Percentiles rank a stretch among this genome's conserved stretches.
These are phyloP conservation scores for Pagetopsis macropterus DNA, from an alignment of 2,797 vertebrate genomes.

Conservation along the genomic window DNA sequence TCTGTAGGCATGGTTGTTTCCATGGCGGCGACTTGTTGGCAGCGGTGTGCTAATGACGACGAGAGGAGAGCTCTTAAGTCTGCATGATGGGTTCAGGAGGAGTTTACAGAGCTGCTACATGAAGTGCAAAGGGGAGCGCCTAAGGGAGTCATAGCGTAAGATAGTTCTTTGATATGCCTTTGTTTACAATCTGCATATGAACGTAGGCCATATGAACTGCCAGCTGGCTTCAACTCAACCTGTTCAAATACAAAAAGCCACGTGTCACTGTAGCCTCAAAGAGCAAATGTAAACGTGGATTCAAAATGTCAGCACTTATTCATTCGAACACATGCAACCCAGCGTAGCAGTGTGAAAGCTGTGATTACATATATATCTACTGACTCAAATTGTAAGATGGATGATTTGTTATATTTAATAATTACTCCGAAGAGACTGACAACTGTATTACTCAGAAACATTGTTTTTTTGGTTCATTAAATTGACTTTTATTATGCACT, in stretches of 20 bases:
- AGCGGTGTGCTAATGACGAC: constrained; percentile 69
- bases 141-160: constrained; percentile 4
- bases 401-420: constrained; percentile 32
- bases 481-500: constrained; percentile 16
- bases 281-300: constrained; percentile 8
- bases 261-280: constrained; percentile 17
- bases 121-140: constrained; percentile 4
- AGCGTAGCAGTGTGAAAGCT: constrained; percentile 25
- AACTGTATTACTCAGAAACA: constrained; percentile 32
- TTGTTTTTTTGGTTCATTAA: background rate
- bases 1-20: constrained; percentile 66
- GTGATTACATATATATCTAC: constrained; percentile 31
- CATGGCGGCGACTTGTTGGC: constrained; percentile 72
- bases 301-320: constrained; percentile 32
- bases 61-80: constrained; percentile 54
- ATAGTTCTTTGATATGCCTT: constrained; percentile 33
- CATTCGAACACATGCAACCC: constrained; percentile 10
- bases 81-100: constrained; percentile 73
- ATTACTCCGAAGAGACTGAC: constrained; percentile 29
- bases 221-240: constrained; percentile 3
- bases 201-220: constrained; percentile 10
- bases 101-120: constrained; percentile 70
- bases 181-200: constrained; percentile 23
- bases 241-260: constrained; percentile 18
- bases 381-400: constrained; percentile 23